Percentiles rank a stretch among this genome's conserved stretches.
Evolutionary conservation across 2,113 vertebrate species (phyloP).

Genomic region (Apteryx mantelli): DNA sequence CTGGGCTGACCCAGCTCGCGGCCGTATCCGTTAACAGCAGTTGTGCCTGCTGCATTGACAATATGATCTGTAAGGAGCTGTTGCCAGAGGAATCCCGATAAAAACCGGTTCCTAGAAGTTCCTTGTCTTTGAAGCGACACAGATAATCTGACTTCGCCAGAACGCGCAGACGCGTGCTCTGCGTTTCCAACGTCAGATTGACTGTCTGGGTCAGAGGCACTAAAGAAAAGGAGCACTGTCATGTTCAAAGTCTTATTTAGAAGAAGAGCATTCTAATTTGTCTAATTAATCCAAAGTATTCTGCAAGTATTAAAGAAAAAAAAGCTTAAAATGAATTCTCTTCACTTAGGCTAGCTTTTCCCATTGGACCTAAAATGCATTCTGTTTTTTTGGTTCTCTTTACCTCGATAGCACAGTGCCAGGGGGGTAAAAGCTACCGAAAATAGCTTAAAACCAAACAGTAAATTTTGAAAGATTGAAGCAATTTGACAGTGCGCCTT

Average conservation of each 20-base stretch:
- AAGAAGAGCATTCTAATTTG: neutral
- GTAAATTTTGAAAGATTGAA: neutral
- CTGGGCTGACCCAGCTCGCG: neutral
- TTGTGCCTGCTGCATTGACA: conserved; percentile 41
- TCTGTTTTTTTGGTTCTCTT: neutral
- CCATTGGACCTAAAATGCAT: neutral
- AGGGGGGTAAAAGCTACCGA: neutral
- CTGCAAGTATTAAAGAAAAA: neutral
- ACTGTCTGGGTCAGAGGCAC: neutral
- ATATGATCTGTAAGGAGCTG: conserved; percentile 73
- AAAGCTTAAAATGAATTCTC: neutral
- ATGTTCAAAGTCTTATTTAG: neutral
- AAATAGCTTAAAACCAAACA: conserved; percentile 7
- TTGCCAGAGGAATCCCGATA: conserved; percentile 61
- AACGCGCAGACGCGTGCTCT: neutral
- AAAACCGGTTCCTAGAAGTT: conserved; percentile 49
- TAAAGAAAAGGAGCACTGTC: neutral
- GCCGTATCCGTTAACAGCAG: neutral
- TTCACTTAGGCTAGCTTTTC: neutral
- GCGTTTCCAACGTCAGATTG: neutral
- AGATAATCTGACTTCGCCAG: conserved; percentile 32
- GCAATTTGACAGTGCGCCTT: neutral
- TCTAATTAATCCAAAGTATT: neutral
- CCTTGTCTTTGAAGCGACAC: conserved; percentile 5
- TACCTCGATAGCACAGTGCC: neutral